A percentile compares a stretch with the other conserved stretches of the same genome.
Evolutionary conservation across 2,113 vertebrate species (phyloP).

Genomic region (Syngnathoides biaculeatus): DNA sequence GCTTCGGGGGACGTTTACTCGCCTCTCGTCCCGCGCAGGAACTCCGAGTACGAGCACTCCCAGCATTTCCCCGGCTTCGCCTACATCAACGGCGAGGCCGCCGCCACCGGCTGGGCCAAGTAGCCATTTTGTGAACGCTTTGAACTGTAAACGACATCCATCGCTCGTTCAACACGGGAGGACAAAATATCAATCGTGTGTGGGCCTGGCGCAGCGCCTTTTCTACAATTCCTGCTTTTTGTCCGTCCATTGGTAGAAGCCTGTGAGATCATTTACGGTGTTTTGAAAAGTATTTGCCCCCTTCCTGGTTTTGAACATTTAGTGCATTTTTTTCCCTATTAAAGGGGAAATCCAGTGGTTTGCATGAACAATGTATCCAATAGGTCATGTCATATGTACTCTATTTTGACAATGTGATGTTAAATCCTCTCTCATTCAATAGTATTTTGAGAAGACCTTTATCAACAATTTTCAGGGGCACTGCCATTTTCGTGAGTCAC

Average conservation of each 20-base stretch:
- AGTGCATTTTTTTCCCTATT: too few species aligned
- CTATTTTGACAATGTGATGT: too few species aligned
- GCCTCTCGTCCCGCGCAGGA: constrained; percentile 85
- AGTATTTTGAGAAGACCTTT: too few species aligned
- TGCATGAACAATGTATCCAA: too few species aligned
- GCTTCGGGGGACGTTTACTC: constrained; percentile 91
- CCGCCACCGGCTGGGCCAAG: constrained; percentile 96
- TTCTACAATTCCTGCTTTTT: not conserved
- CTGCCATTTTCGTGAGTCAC: too few species aligned
- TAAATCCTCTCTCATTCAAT: too few species aligned
- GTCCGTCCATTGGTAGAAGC: not conserved
- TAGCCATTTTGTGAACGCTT: constrained; percentile 45
- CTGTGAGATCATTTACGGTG: constrained; percentile 24
- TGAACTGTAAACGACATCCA: constrained; percentile 12
- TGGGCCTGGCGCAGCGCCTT: not conserved
- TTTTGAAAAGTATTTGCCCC: not conserved
- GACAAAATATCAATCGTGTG: constrained; percentile 3
- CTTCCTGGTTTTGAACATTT: not conserved
- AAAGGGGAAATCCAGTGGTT: too few species aligned
- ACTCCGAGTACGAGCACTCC: constrained; percentile 97
- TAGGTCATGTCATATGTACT: too few species aligned
- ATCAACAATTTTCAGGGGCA: too few species aligned
- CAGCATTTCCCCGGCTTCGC: constrained; percentile 99
- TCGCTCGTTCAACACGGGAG: constrained; percentile 14
- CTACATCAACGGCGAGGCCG: constrained; percentile 96